phyloP scores from a whole-genome alignment of 2,888 invertebrate genomes.

The Petrolisthes cinctipes region DNA sequence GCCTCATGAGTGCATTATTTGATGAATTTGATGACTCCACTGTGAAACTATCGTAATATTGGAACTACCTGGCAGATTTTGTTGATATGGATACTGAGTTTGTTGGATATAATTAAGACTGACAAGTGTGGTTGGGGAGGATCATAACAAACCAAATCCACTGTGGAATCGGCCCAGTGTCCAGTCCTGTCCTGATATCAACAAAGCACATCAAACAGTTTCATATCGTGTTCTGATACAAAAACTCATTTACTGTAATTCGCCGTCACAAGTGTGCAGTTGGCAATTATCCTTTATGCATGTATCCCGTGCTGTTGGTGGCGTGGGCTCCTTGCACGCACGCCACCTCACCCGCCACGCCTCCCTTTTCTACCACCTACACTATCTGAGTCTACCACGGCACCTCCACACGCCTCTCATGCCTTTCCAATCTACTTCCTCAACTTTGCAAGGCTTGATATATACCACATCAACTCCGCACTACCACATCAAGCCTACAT shows the following conservation, averaged over 20 bases:
- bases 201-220: neutral
- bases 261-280: constrained; percentile 22
- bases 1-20: too few relatives aligned
- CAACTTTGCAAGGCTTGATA: too few relatives aligned
- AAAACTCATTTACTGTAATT: neutral
- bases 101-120: too few relatives aligned
- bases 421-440: neutral
- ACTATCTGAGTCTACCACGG: neutral
- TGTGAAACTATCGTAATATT: too few relatives aligned
- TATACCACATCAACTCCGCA: neutral
- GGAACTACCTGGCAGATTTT: too few relatives aligned
- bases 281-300: constrained; percentile 12
- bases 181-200: too few relatives aligned
- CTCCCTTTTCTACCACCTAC: neutral
- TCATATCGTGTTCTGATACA: neutral
- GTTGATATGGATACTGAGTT: too few relatives aligned
- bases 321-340: neutral
- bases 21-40: too few relatives aligned
- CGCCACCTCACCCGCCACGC: neutral
- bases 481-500: too few relatives aligned
- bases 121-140: too few relatives aligned
- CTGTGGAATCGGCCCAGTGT: too few relatives aligned
- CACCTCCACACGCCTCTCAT: neutral
- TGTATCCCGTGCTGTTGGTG: constrained; percentile 6
- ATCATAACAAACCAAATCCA: too few relatives aligned